Evolutionary conservation across 2,797 vertebrate species (phyloP).

Genomic region (Pseudochirops corinnae): DNA sequence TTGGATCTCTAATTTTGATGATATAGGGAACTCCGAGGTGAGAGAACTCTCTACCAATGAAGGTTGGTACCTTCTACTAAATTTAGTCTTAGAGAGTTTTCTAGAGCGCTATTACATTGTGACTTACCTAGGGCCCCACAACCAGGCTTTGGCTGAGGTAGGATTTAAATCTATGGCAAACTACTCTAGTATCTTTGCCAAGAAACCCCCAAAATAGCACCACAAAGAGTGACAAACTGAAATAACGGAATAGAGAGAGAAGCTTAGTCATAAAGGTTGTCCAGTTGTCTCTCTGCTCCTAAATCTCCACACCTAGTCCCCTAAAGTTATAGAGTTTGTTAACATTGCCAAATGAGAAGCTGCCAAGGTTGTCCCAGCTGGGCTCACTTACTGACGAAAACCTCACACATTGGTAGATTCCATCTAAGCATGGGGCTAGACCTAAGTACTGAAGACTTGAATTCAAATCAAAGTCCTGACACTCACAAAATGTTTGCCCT

Average conservation of each 20-base stretch:
- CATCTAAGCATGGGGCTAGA: not conserved
- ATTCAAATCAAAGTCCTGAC: not conserved
- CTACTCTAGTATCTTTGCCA: not conserved
- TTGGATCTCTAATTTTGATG: not conserved
- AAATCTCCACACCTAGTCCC: not conserved
- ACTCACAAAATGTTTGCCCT: not conserved
- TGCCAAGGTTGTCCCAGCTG: not conserved
- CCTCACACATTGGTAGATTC: not conserved
- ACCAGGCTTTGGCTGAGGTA: not conserved
- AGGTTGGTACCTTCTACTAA: not conserved
- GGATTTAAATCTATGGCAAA: not conserved
- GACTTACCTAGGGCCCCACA: not conserved
- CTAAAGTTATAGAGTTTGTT: not conserved
- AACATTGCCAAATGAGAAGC: not conserved
- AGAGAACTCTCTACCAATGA: not conserved
- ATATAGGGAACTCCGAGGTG: not conserved
- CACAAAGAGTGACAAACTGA: not conserved
- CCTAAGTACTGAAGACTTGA: not conserved
- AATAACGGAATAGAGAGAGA: not conserved
- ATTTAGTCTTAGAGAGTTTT: not conserved
- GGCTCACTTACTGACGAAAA: not conserved
- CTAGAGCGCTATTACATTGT: not conserved
- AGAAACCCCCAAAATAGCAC: not conserved
- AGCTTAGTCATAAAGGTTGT: not conserved
- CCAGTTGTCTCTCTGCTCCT: not conserved